These are phyloP conservation scores for Hydropsyche tenuis DNA, from an alignment of 1,140 invertebrate genomes.

Conservation along the genomic window DNA sequence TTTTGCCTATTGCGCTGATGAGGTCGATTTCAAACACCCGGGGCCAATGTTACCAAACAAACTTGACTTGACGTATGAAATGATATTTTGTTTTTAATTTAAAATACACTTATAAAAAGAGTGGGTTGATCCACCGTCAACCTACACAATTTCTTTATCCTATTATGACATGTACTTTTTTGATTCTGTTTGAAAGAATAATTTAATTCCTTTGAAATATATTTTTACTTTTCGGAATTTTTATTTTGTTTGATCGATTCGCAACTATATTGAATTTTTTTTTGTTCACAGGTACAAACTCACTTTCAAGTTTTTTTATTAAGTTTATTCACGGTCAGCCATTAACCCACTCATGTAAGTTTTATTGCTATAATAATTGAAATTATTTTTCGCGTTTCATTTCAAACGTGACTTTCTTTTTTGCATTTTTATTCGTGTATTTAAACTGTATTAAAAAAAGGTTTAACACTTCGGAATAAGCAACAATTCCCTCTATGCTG, in stretches of 20 bases:
- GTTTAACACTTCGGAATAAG: too few species aligned
- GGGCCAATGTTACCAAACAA: conserved; percentile 1
- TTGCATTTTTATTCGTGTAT: background rate
- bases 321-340: background rate
- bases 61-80: conserved; percentile 16
- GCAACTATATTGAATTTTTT: background rate
- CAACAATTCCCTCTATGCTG: too few species aligned
- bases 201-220: too few species aligned
- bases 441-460: background rate
- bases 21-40: conserved; percentile 3
- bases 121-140: too few species aligned
- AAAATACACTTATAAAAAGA: too few species aligned
- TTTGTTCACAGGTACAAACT: background rate
- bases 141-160: too few species aligned
- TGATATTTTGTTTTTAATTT: conserved; percentile 10
- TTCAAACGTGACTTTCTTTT: background rate
- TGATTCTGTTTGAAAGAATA: too few species aligned
- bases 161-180: too few species aligned
- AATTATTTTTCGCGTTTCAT: background rate
- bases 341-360: background rate
- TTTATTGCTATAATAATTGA: background rate
- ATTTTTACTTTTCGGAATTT: too few species aligned
- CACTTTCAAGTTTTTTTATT: conserved; percentile 9
- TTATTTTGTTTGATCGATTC: too few species aligned
- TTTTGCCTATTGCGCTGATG: conserved; percentile 29